Evolutionary conservation across 2,888 invertebrate genomes (phyloP).

Genomic region (Flexamia atlantica): DNA sequence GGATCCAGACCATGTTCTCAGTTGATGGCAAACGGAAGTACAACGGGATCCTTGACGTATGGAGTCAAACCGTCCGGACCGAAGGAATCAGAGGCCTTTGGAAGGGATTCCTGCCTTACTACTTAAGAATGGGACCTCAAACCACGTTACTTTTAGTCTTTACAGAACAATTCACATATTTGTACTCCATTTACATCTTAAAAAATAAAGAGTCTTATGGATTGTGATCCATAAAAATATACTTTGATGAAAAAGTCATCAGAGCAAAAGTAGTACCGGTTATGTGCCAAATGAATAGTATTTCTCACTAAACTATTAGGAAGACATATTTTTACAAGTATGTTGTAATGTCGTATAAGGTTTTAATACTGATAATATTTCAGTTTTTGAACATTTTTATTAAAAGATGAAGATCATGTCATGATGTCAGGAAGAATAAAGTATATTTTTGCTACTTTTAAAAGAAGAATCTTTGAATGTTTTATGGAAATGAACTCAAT

Average conservation of each 20-base stretch:
- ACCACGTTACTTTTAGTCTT: constrained; percentile 85
- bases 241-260: neutral
- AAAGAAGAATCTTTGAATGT: too few species aligned
- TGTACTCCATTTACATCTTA: constrained; percentile 55
- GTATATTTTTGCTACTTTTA: neutral
- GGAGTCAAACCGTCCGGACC: constrained; percentile 85
- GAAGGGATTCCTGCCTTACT: constrained; percentile 99
- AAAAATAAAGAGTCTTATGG: constrained; percentile 27
- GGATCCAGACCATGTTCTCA: constrained; percentile 97
- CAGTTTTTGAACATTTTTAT: too few species aligned
- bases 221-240: neutral
- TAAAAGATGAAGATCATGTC: too few species aligned
- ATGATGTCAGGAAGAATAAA: too few species aligned
- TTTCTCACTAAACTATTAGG: too few species aligned
- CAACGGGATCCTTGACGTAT: constrained; percentile 88
- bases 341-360: too few species aligned
- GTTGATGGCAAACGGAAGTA: constrained; percentile 94
- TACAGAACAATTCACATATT: constrained; percentile 54
- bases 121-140: constrained; percentile 96
- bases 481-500: neutral
- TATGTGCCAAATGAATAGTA: neutral
- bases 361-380: too few species aligned
- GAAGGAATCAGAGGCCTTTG: constrained; percentile 97
- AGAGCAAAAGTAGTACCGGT: neutral
- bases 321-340: too few species aligned